Percentiles rank a stretch among this genome's conserved stretches.
Conservation (phyloP, 1,140 invertebrate genomes). For the Euschistus heros region DNA sequence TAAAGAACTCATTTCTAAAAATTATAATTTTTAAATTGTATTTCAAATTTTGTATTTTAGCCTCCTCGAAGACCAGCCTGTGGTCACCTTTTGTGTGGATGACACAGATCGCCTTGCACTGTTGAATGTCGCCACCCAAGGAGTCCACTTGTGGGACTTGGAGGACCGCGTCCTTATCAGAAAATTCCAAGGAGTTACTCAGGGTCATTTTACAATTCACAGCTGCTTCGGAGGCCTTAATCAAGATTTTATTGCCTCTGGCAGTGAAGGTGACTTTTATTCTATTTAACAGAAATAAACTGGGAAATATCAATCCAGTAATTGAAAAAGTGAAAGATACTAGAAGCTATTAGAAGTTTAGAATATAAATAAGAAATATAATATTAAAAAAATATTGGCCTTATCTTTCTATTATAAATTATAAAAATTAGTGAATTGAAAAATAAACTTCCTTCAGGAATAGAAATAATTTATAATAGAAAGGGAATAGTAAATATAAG, state of each 20-base stretch:
- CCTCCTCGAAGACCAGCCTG: slow-evolving; percentile 81
- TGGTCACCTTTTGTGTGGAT: slow-evolving; percentile 94
- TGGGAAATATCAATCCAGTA: not conserved
- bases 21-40: no score
- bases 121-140: slow-evolving; percentile 91
- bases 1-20: no score
- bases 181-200: slow-evolving; percentile 90
- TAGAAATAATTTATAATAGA: no score
- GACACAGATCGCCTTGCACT: slow-evolving; percentile 75
- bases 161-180: slow-evolving; percentile 78
- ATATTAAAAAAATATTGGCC: no score
- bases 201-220: slow-evolving; percentile 95
- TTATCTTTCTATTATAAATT: no score
- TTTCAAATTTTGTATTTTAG: slow-evolving; percentile 1
- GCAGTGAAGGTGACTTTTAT: slow-evolving; percentile 76
- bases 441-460: no score
- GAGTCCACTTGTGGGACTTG: slow-evolving; percentile 95
- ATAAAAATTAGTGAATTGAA: no score
- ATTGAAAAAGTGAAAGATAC: no score
- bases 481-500: no score
- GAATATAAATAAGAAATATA: no score
- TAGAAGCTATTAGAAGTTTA: no score
- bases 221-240: slow-evolving; percentile 96
- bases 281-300: not conserved
- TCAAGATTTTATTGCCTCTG: slow-evolving; percentile 94